Conservation (phyloP, 1,140 invertebrate species). For the Pseudomyrmex cubaensis region DNA sequence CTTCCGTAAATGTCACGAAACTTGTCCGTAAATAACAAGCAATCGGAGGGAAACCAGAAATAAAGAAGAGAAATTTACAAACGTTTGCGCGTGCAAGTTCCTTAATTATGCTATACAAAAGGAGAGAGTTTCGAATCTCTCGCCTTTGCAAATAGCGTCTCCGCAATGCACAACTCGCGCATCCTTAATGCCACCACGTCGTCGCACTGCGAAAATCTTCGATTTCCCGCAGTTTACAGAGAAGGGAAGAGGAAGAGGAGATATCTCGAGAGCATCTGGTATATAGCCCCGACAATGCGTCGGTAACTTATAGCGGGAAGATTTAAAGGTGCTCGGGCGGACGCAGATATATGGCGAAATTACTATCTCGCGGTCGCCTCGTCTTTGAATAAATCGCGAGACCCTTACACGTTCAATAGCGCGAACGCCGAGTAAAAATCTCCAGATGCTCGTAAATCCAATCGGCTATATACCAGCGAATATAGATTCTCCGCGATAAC, state of each 20-base stretch:
- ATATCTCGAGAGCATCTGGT: slow-evolving; percentile 1
- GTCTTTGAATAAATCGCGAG: slow-evolving; percentile 38
- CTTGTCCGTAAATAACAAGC: too few species aligned
- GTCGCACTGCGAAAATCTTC: slow-evolving; percentile 1
- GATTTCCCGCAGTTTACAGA: neutral
- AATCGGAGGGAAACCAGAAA: too few species aligned
- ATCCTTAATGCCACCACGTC: neutral
- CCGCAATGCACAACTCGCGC: too few species aligned
- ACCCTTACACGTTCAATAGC: slow-evolving; percentile 24
- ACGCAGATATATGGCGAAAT: slow-evolving; percentile 52
- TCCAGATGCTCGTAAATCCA: slow-evolving; percentile 5
- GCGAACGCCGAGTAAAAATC: slow-evolving; percentile 19
- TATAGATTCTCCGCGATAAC: neutral
- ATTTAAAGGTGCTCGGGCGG: slow-evolving; percentile 41
- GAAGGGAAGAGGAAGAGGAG: neutral
- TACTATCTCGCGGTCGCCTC: slow-evolving; percentile 37
- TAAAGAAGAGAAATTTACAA: neutral
- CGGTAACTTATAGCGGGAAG: slow-evolving; percentile 24
- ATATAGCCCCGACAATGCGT: neutral
- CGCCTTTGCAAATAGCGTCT: slow-evolving; percentile 7
- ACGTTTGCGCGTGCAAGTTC: neutral
- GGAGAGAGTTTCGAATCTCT: neutral
- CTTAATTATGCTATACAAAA: neutral
- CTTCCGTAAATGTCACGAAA: too few species aligned
- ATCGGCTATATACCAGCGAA: neutral